These are phyloP conservation scores for Colossoma macropomum DNA, from an alignment of 2,113 vertebrate species.

Conservation along the genomic window DNA sequence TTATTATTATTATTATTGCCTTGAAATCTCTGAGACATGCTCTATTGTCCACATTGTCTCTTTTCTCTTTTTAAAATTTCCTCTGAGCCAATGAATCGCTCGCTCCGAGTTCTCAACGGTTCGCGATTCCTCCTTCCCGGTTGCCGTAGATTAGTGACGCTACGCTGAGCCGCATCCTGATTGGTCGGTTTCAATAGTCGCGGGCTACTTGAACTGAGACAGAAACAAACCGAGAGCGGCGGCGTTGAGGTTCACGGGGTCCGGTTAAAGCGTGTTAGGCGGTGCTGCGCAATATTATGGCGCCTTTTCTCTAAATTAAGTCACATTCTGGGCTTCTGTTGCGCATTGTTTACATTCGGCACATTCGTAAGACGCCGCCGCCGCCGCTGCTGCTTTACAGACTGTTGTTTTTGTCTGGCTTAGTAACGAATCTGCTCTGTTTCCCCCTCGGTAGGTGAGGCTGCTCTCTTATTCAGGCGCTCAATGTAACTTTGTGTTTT, in stretches of 20 bases:
- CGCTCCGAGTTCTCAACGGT: constrained; percentile 46
- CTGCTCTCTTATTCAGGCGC: no score
- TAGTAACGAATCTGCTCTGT: background rate
- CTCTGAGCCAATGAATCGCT: constrained; percentile 35
- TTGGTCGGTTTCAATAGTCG: constrained; percentile 97
- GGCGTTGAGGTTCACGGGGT: background rate
- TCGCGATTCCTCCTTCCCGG: background rate
- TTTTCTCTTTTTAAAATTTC: constrained; percentile 41
- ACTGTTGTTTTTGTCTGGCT: constrained; percentile 27
- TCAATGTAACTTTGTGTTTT: no score
- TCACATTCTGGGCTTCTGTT: background rate
- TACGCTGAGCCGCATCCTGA: constrained; percentile 51
- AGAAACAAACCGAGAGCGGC: constrained; percentile 8
- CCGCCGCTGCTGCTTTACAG: background rate
- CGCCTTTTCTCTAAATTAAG: constrained; percentile 1
- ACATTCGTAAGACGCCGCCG: constrained; percentile 19
- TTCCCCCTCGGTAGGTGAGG: no score
- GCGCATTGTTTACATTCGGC: background rate
- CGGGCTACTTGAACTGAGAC: constrained; percentile 94
- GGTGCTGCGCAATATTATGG: constrained; percentile 5
- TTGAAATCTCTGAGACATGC: no score
- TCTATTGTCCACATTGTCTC: background rate
- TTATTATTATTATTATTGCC: no score
- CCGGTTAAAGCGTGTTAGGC: no score
- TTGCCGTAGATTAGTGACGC: constrained; percentile 63